Conservation (phyloP, 2,113 vertebrate genomes). For the Sturnus vulgaris region DNA sequence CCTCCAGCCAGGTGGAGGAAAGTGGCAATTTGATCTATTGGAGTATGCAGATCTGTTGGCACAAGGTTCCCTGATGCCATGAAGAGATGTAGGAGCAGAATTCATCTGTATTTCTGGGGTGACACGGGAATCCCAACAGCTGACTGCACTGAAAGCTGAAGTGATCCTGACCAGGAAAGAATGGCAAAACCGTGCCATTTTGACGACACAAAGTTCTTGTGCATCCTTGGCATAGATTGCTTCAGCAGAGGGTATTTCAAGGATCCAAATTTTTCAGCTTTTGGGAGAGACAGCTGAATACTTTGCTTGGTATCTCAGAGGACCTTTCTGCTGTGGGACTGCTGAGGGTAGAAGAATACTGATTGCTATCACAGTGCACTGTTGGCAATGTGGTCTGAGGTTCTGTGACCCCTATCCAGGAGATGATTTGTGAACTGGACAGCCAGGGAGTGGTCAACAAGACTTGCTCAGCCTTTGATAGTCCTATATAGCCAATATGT, state of each 20-base stretch:
- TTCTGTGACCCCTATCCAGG: background rate
- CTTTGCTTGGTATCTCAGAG: background rate
- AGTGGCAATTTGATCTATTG: no score
- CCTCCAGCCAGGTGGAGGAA: background rate
- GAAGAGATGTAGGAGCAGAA: background rate
- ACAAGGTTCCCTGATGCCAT: background rate
- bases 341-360: background rate
- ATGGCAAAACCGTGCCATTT: background rate
- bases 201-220: background rate
- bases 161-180: background rate
- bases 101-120: background rate
- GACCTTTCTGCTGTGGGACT: background rate
- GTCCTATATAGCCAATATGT: background rate
- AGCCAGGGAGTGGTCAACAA: background rate
- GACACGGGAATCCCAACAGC: background rate
- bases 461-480: background rate
- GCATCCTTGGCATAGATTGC: background rate
- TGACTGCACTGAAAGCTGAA: background rate
- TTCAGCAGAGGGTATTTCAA: background rate
- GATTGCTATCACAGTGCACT: background rate
- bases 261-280: background rate
- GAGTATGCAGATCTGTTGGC: background rate
- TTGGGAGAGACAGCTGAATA: background rate
- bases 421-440: background rate
- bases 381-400: fast-evolving